A percentile compares a stretch with the other conserved stretches of the same genome.
Evolutionary conservation across 2,113 vertebrate genomes (phyloP).

Genomic region (Larimichthys polyactis): DNA sequence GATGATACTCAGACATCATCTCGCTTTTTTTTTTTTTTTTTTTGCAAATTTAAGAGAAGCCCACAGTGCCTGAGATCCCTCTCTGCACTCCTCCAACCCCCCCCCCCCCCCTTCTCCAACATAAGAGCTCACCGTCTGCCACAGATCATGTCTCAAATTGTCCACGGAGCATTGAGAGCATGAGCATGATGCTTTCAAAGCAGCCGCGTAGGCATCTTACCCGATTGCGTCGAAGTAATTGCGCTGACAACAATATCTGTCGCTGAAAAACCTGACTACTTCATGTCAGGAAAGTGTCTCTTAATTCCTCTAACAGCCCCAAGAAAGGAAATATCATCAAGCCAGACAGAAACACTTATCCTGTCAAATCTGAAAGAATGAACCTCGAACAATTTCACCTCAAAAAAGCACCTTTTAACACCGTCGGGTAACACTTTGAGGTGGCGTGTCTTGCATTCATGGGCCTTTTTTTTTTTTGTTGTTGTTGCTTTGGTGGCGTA

Average conservation of each 20-base stretch:
- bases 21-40: background rate
- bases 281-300: slow-evolving; percentile 30
- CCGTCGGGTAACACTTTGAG: background rate
- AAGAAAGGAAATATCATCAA: slow-evolving; percentile 36
- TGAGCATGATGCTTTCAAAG: slow-evolving; percentile 16
- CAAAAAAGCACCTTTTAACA: background rate
- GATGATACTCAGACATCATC: background rate
- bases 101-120: background rate
- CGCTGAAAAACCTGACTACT: slow-evolving; percentile 9
- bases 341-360: slow-evolving; percentile 16
- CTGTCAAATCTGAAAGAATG: slow-evolving; percentile 22
- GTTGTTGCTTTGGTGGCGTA: background rate
- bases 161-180: background rate
- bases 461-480: background rate
- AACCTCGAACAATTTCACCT: background rate
- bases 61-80: background rate
- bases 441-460: background rate
- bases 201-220: background rate
- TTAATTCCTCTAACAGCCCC: slow-evolving; percentile 27
- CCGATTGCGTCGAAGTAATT: slow-evolving; percentile 17
- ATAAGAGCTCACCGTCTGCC: slow-evolving; percentile 11
- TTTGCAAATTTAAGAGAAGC: background rate
- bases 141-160: slow-evolving; percentile 33
- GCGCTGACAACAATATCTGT: slow-evolving; percentile 28
- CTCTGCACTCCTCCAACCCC: background rate